Evolutionary conservation across 2,888 invertebrate genomes (phyloP).

Genomic region (Clepsis dumicolana): DNA sequence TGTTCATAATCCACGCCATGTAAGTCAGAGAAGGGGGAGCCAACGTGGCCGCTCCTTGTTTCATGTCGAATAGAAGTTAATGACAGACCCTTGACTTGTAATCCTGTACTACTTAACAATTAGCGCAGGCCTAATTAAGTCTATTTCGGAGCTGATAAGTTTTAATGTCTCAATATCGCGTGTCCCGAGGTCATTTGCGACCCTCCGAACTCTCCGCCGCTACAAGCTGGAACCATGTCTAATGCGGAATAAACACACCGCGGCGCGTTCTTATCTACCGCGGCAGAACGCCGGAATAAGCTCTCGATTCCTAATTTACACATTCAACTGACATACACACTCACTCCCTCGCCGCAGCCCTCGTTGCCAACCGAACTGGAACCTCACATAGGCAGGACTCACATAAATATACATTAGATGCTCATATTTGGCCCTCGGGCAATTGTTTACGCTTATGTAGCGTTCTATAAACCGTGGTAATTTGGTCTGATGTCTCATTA

Average conservation of each 20-base stretch:
- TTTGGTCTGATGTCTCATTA: constrained; percentile 70
- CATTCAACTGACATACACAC: constrained; percentile 49
- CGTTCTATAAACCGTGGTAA: constrained; percentile 60
- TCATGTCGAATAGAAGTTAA: constrained; percentile 56
- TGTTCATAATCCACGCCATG: not conserved
- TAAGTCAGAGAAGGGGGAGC: not conserved
- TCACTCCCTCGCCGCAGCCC: constrained; percentile 58
- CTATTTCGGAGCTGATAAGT: constrained; percentile 73
- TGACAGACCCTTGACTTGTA: constrained; percentile 57
- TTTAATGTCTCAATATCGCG: constrained; percentile 75
- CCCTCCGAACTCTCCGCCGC: constrained; percentile 22
- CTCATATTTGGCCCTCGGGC: constrained; percentile 57
- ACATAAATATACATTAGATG: constrained; percentile 54
- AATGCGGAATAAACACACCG: constrained; percentile 44
- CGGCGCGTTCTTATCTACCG: constrained; percentile 35
- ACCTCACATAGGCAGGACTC: constrained; percentile 59
- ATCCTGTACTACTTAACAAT: constrained; percentile 64
- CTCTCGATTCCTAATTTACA: constrained; percentile 46
- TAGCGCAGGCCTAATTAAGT: constrained; percentile 73
- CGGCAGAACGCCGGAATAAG: constrained; percentile 37
- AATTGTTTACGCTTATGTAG: constrained; percentile 57
- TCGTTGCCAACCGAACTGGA: constrained; percentile 60
- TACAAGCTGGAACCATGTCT: constrained; percentile 38
- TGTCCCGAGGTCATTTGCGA: constrained; percentile 64
- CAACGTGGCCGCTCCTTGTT: constrained; percentile 46